phyloP scores from a whole-genome alignment of 1,140 invertebrate species.

The Oscheius sp. region DNA sequence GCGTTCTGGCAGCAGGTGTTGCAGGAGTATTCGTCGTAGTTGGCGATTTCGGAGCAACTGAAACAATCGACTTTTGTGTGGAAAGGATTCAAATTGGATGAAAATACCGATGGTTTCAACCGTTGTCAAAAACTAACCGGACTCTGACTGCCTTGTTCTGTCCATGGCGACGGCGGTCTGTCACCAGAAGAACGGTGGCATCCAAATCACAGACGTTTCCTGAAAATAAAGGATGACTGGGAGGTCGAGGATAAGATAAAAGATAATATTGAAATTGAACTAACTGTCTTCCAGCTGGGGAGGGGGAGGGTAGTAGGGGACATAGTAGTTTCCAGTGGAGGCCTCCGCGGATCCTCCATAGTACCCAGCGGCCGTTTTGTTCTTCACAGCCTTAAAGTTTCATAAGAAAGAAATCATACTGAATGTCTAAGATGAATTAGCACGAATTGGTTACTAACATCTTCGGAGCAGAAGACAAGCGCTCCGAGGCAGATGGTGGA shows the following conservation, averaged over 20 bases:
- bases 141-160: slow-evolving; percentile 10
- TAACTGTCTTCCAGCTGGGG: background rate
- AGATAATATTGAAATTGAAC: background rate
- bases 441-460: too few relatives aligned
- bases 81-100: too few relatives aligned
- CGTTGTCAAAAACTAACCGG: background rate
- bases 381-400: too few relatives aligned
- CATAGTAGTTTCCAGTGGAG: background rate
- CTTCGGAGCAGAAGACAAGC: too few relatives aligned
- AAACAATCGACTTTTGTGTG: background rate
- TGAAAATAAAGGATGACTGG: too few relatives aligned
- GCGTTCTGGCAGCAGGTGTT: slow-evolving; percentile 26
- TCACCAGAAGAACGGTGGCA: slow-evolving; percentile 32
- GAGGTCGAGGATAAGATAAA: background rate
- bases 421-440: too few relatives aligned
- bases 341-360: background rate
- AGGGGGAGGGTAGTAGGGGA: background rate
- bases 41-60: too few relatives aligned
- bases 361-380: background rate
- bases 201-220: slow-evolving; percentile 35
- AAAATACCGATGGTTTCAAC: too few relatives aligned
- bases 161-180: slow-evolving; percentile 12
- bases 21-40: too few relatives aligned
- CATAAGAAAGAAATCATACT: too few relatives aligned
- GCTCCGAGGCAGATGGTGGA: too few relatives aligned